Evolutionary conservation across 2,888 invertebrate genomes (phyloP).

Genomic region (Eremobia ochroleuca): DNA sequence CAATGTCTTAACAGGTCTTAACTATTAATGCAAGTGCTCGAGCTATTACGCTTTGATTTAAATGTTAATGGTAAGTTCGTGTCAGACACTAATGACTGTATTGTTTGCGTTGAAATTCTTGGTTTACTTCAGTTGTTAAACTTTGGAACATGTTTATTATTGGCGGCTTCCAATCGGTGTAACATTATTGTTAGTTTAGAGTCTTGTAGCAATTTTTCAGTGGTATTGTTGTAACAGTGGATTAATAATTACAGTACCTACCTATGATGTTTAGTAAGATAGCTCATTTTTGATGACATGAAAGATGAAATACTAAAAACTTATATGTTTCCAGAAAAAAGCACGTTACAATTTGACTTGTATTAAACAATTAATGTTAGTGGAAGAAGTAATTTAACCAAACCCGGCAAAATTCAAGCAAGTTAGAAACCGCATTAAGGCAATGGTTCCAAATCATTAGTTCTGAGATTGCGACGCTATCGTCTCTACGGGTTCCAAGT

Average conservation of each 20-base stretch:
- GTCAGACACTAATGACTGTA: constrained; percentile 44
- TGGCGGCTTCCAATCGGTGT: neutral
- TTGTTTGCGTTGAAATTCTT: constrained; percentile 27
- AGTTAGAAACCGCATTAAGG: constrained; percentile 61
- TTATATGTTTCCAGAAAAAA: no score
- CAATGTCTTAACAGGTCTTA: constrained; percentile 37
- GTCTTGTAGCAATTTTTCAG: neutral
- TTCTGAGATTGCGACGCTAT: constrained; percentile 59
- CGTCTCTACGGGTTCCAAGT: constrained; percentile 52
- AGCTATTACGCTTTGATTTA: constrained; percentile 24
- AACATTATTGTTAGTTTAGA: neutral
- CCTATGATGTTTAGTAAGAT: neutral
- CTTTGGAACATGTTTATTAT: constrained; percentile 41
- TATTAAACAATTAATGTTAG: constrained; percentile 54
- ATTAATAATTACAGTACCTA: neutral
- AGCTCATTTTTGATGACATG: neutral
- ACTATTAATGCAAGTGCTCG: constrained; percentile 30
- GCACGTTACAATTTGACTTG: neutral
- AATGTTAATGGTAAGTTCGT: constrained; percentile 48
- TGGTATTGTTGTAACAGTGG: neutral
- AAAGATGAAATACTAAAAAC: no score
- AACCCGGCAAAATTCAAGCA: constrained; percentile 50
- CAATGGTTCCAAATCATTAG: constrained; percentile 64
- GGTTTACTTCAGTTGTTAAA: constrained; percentile 34
- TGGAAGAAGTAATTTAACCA: constrained; percentile 62